Evolutionary conservation across 1,140 invertebrate genomes (phyloP).

Genomic region (Diploscapter pachys): DNA sequence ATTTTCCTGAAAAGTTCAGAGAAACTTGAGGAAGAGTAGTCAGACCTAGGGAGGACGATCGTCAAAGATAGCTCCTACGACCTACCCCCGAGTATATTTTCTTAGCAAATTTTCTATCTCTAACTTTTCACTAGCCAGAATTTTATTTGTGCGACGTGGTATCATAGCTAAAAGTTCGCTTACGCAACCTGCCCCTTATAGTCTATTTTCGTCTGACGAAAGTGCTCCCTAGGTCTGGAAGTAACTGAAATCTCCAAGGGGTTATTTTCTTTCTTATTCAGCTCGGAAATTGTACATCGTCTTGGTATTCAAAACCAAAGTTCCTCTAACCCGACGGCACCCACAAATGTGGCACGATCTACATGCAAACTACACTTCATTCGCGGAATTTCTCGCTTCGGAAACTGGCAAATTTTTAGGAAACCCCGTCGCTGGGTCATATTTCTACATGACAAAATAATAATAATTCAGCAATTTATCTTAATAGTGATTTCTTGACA

Average conservation of each 20-base stretch:
- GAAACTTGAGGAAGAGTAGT: too few species aligned
- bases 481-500: too few species aligned
- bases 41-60: too few species aligned
- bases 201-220: too few species aligned
- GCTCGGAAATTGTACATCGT: conserved; percentile 38
- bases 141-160: not conserved
- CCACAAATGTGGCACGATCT: conserved; percentile 29
- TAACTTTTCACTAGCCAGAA: not conserved
- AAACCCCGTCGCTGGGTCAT: conserved; percentile 31
- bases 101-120: not conserved
- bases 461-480: too few species aligned
- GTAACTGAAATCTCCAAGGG: too few species aligned
- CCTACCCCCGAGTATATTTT: conserved; percentile 15
- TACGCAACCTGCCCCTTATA: too few species aligned
- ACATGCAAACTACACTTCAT: conserved; percentile 34
- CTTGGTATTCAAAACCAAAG: conserved; percentile 33
- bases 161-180: too few species aligned
- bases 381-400: conserved; percentile 30
- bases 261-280: conserved; percentile 12
- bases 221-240: too few species aligned
- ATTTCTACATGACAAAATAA: conserved; percentile 24
- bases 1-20: conserved; percentile 6
- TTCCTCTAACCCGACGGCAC: conserved; percentile 25
- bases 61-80: too few species aligned
- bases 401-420: conserved; percentile 37